Evolutionary conservation across 1,140 invertebrate species (phyloP), one percentile per base, ranked within the genome.

Genomic region (Drosophila watanabei): DNA sequence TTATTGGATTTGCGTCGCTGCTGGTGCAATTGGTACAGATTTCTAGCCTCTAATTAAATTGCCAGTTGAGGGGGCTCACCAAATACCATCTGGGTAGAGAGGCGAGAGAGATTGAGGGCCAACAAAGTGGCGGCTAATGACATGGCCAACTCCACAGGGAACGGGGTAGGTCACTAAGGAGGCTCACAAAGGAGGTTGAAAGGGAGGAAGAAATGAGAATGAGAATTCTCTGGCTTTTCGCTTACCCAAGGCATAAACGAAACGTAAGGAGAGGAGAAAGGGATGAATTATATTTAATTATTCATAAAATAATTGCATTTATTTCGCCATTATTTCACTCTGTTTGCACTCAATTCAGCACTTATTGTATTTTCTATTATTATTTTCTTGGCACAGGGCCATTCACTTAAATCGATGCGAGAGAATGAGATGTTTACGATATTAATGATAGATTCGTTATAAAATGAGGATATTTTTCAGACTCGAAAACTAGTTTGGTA

Each of bases 1-100:
- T 73, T 62, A 62, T 61, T 63, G 61, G 60, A 66, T 75, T 75
- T 61, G 46, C 46, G 71, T 54, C 48, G 28, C 39, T 75, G 59
- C 49, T 49, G 32, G 20, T 70, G 66, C 57, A 61, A 49, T 62
- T 68, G 35, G 65, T 69, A 46, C 24, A 63, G 58, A 69, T 63
- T 69, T 69, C 43, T 62, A 54, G 59, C 46, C 59, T 62, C 45
- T 62, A 62, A 68, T 70, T 68, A 54, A 70, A 70, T 69, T 43
- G 37, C 66, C 63, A 51, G 46, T 20, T 35, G 16, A n/a, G 61
- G 45, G 28, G 54, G 20, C 5, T 8, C 54, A 39, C 54, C 54
- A 39, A 39, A 57, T 57, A 57, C 54, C 54, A 28, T 57, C 54
- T 57, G 54, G 54, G 14, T 20, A 24, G 33, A 24, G 33, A 56